Evolutionary conservation across 2,113 vertebrate genomes (phyloP).

Genomic region (Spheniscus mendiculus): DNA sequence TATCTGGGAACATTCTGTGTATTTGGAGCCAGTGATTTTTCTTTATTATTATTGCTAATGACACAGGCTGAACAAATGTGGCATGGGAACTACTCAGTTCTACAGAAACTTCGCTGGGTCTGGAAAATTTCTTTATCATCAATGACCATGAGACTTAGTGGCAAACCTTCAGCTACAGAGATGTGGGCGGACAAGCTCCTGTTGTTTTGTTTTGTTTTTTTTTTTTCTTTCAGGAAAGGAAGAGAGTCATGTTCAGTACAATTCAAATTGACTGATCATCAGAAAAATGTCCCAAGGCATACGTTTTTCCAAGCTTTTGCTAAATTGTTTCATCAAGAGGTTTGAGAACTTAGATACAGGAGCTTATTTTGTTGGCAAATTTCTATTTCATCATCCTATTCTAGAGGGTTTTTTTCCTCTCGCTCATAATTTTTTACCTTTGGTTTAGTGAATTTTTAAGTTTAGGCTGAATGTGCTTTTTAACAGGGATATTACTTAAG

Average conservation of each 20-base stretch:
- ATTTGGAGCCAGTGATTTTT: background rate
- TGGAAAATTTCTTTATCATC: background rate
- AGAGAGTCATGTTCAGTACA: background rate
- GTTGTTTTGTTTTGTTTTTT: no score
- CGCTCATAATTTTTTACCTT: background rate
- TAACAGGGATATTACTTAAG: background rate
- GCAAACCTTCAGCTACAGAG: background rate
- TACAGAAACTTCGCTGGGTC: background rate
- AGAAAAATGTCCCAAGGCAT: background rate
- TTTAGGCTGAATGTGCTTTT: background rate
- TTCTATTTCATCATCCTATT: background rate
- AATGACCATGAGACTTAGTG: accelerated
- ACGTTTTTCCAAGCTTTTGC: background rate
- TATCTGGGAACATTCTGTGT: background rate
- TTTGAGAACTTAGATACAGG: background rate
- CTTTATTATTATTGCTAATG: background rate
- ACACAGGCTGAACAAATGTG: background rate
- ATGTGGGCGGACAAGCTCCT: background rate
- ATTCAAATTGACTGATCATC: background rate
- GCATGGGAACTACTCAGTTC: background rate
- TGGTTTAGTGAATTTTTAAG: background rate
- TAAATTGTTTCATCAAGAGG: background rate
- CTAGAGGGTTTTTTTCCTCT: background rate
- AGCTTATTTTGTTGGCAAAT: background rate
- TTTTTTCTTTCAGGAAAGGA: background rate